These are phyloP conservation scores for Rhincodon typus DNA, from an alignment of 2,797 vertebrate species.

Conservation along the genomic window DNA sequence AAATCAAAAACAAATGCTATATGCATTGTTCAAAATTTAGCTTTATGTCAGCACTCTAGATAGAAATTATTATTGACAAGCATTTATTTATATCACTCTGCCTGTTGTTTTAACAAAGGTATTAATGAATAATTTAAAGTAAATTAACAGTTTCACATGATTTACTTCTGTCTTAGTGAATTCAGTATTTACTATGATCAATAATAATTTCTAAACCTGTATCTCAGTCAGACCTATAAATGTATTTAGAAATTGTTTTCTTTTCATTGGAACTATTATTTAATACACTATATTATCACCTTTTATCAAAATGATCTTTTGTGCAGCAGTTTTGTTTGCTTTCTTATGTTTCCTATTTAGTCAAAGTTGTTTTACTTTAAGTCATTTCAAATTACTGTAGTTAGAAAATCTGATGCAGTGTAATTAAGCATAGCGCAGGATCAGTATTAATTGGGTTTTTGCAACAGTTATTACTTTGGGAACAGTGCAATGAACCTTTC, in stretches of 20 bases:
- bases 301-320: neutral
- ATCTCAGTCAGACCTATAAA: neutral
- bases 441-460: neutral
- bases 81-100: neutral
- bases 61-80: neutral
- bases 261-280: neutral
- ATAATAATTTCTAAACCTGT: neutral
- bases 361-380: neutral
- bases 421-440: neutral
- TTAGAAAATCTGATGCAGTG: neutral
- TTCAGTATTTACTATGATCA: neutral
- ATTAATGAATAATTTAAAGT: neutral
- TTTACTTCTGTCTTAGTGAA: neutral
- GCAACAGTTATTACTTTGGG: neutral
- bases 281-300: neutral
- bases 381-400: neutral
- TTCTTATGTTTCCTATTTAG: neutral
- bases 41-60: neutral
- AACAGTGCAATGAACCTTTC: neutral
- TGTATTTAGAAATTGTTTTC: neutral
- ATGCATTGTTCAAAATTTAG: neutral
- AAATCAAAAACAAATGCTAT: neutral
- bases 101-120: neutral
- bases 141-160: neutral
- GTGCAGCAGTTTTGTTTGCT: neutral